Conservation (phyloP, 2,888 invertebrate genomes). For the Ormyrus labotus region DNA sequence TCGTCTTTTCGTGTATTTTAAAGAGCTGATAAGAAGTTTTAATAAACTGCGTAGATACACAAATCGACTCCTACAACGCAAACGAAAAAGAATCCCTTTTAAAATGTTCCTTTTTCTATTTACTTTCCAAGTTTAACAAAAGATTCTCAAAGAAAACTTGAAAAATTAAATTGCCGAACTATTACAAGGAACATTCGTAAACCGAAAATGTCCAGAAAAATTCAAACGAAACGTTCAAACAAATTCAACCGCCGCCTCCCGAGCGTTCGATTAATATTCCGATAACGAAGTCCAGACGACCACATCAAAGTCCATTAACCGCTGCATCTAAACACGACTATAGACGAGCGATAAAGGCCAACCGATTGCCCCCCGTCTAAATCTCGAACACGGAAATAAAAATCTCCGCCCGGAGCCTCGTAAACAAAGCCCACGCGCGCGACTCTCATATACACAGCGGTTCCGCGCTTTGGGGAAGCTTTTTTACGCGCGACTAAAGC, state of each 20-base stretch:
- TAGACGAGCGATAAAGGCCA: conserved; percentile 22
- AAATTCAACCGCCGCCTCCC: too few relatives aligned
- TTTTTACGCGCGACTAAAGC: conserved; percentile 51
- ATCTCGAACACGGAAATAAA: conserved; percentile 44
- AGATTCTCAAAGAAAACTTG: too few relatives aligned
- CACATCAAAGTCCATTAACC: background rate
- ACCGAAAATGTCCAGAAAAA: too few relatives aligned
- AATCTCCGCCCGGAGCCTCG: conserved; percentile 29
- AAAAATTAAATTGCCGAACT: too few relatives aligned
- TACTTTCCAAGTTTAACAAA: too few relatives aligned
- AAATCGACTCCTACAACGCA: conserved; percentile 15
- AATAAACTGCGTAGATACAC: conserved; percentile 29
- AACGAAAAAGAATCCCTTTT: conserved; percentile 12
- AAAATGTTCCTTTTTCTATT: background rate
- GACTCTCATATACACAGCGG: background rate
- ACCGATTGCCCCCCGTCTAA: conserved; percentile 32
- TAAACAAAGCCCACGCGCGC: conserved; percentile 35
- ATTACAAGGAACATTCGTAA: too few relatives aligned
- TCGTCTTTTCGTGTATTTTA: conserved; percentile 26
- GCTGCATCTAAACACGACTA: conserved; percentile 27
- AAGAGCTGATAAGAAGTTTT: conserved; percentile 52
- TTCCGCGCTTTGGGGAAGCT: too few relatives aligned
- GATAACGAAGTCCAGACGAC: background rate
- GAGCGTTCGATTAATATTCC: background rate
- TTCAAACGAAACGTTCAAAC: too few relatives aligned